Percentiles rank a stretch among this genome's conserved stretches.
Evolutionary conservation across 2,113 vertebrate species (phyloP).

Genomic region (Bubalus kerabau): DNA sequence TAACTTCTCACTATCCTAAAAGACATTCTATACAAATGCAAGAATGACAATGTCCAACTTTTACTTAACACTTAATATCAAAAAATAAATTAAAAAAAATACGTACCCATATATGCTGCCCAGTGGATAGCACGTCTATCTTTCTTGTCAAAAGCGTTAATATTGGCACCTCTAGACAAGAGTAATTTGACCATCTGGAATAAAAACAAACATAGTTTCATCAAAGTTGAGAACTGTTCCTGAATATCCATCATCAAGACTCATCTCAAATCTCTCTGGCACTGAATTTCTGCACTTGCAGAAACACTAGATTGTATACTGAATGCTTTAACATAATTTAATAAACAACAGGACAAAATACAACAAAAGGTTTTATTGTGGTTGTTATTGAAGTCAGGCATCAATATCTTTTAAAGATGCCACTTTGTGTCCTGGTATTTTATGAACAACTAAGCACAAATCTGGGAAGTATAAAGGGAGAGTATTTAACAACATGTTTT

Average conservation of each 20-base stretch:
- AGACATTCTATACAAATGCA: background rate
- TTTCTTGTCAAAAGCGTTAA: constrained; percentile 99
- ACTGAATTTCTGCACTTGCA: background rate
- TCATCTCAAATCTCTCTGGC: background rate
- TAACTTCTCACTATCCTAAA: background rate
- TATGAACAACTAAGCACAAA: constrained; percentile 22
- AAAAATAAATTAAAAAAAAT: background rate
- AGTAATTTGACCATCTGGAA: constrained; percentile 96
- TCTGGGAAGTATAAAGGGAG: background rate
- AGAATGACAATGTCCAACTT: constrained; percentile 2
- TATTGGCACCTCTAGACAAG: constrained; percentile 97
- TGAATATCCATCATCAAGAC: background rate
- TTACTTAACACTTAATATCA: background rate
- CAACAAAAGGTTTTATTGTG: background rate
- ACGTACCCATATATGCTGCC: constrained; percentile 99
- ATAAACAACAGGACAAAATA: background rate
- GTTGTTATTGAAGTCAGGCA: background rate
- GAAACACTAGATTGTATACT: background rate
- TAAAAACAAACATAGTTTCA: constrained; percentile 52
- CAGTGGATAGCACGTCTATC: constrained; percentile 98
- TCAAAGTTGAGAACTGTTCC: background rate
- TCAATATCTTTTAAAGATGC: background rate
- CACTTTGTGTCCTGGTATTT: background rate
- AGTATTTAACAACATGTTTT: constrained; percentile 15
- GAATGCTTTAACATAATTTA: background rate